Base-by-base conservation (phyloP, 2,797 vertebrate species). In the Falco peregrinus region DNA sequence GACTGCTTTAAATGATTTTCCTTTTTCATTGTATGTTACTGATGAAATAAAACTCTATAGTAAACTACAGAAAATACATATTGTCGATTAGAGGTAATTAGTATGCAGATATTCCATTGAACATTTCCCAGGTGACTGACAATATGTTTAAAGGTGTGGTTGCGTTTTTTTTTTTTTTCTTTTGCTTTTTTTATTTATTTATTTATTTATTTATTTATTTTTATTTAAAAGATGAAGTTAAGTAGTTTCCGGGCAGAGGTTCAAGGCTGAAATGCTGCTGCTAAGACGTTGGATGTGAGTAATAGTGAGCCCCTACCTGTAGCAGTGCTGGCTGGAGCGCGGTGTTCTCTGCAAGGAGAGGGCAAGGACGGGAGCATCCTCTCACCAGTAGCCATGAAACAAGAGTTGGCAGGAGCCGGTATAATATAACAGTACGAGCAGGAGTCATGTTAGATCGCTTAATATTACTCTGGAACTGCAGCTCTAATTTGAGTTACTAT, bases 71-170 rank as follows among this genome's bases (percentile, higher is more conserved):
- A 96, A 98, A 97, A 97, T 97, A 95, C 97, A 97, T 94, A 61
- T 97, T 92, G 93, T 97, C 96, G 92, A 98, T 98, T 98, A 98
- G 98, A 98, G 97, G 98, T 97, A 98, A 98, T 98, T 98, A 97
- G 97, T 98, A 98, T 96, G 95, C 93, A 94, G 97, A 97, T 97
- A 98, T 97, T 94, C 97, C 96, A 94, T 94, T 96, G 94, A 97
- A 97, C 89, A 78, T 87, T 87, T 97, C 93, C 97, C 96, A 87
- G 87, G 95, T 96, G 94, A 90, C 43, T 97, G 97, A 97, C 24
- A 95, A 97, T 97, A 97, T 96, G 95, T 96, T 91, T 90, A 86
- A 95, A 87, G 78, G 60, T 60, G 14, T 56, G 14, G 22, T n/a
- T 10, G 0, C 3, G 18, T 47, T 21, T 4, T 54, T 2, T 26